phyloP scores from a whole-genome alignment of 2,888 invertebrate genomes.

The Escarpia spicata region DNA sequence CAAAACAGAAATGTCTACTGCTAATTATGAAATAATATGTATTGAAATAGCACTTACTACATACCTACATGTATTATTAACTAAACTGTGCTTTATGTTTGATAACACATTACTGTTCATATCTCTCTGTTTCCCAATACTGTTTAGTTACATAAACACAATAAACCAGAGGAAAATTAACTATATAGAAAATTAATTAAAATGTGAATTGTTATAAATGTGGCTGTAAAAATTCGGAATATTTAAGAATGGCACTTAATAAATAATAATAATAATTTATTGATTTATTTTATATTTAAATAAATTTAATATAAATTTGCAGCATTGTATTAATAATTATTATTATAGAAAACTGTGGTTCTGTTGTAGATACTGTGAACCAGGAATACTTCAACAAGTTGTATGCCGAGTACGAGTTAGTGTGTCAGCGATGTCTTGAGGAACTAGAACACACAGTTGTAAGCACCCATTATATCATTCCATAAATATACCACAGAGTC shows the following conservation, averaged over 20 bases:
- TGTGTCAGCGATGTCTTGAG: conserved; percentile 57
- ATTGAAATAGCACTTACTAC: no score
- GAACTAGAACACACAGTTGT: conserved; percentile 59
- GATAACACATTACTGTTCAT: not conserved
- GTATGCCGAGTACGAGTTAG: conserved; percentile 59
- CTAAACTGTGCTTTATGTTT: not conserved
- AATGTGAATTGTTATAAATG: no score
- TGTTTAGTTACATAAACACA: not conserved
- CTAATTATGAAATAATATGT: no score
- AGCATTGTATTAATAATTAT: not conserved
- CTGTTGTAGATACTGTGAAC: conserved; percentile 51
- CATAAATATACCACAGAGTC: not conserved
- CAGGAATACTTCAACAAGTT: conserved; percentile 56
- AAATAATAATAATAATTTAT: conserved; percentile 8
- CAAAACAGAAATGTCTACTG: no score
- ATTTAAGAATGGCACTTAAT: no score
- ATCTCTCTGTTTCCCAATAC: not conserved
- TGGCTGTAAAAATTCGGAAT: no score
- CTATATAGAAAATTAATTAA: not conserved
- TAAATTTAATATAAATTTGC: not conserved
- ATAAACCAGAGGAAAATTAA: not conserved
- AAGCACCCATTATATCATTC: conserved; percentile 18
- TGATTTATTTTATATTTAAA: conserved; percentile 14
- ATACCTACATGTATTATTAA: no score
- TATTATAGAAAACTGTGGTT: not conserved